Base-by-base conservation (phyloP, 2,888 invertebrate species). In the Orchesellides sinensis region DNA sequence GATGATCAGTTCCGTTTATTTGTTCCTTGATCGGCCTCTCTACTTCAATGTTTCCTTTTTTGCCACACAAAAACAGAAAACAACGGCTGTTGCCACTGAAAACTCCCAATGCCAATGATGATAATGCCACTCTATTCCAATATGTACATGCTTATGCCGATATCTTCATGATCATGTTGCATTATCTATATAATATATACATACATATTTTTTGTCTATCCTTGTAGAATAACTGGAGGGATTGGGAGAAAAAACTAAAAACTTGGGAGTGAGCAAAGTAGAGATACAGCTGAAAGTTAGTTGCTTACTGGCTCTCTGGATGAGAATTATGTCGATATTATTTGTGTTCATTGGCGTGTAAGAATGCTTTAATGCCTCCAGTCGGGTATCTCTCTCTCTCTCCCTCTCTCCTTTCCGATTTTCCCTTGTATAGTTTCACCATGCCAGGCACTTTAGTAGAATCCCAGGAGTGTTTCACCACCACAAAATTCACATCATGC, bases 331-430 rank as follows among this genome's bases (percentile, higher is more conserved):
- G 88, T 87, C 85, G 87, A 88, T 87, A 88, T 88, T 88, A 87
- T 88, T 87, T 88, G 88, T 88, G 88, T 86, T 88, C 88, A 87
- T 87, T 87, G 87, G 87, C 86, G 87, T 87, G 87, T 87, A 88
- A 88, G 88, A 87, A 86, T 87, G 87, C 85, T 88, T 88, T 88
- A 87, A 88, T 88, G 87, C 88, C 84, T 84, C 85, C 80, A 85
- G 85, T 63, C 72, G 29, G 65, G 65, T 27, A 66, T 59, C 73
- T 63, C 23, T 61, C 52, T 69, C 47, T 49, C 63, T 69, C 47
- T 72, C 63, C 23, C 72, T 54, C 19, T 63, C 75, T 68, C 61
- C 12, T 61, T 77, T 61, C 45, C 77, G 72, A 54, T 49, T 78
- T 73, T 81, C 81, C 61, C 68, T 49, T 32, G 68, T 17, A 25